Evolutionary conservation across 2,113 vertebrate genomes (phyloP).

Genomic region (Monopterus albus): DNA sequence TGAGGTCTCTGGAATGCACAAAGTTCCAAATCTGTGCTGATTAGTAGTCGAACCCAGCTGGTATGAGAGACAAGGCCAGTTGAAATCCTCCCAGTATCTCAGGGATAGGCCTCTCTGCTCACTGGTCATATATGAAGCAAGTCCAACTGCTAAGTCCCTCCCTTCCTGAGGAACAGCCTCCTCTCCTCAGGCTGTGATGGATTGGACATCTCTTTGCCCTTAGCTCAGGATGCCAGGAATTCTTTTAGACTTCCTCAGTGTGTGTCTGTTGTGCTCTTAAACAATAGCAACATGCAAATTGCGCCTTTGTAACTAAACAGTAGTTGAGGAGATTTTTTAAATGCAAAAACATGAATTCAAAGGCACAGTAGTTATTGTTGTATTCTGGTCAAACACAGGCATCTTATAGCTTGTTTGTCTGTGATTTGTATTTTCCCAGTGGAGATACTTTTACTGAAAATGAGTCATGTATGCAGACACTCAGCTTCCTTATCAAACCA

Average conservation of each 20-base stretch:
- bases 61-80: neutral
- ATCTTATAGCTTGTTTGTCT: neutral
- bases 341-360: neutral
- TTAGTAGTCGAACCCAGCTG: neutral
- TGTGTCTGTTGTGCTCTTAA: constrained; percentile 39
- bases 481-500: neutral
- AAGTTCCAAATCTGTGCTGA: neutral
- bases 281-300: constrained; percentile 37
- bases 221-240: constrained; percentile 44
- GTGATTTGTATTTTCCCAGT: no score
- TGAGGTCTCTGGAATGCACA: neutral
- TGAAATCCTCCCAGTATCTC: constrained; percentile 25
- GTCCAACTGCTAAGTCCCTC: constrained; percentile 35
- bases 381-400: constrained; percentile 3
- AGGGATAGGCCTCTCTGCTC: neutral
- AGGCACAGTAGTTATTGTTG: no score
- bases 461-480: rapidly evolving
- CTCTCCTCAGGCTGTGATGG: neutral
- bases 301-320: neutral
- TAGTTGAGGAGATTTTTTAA: neutral
- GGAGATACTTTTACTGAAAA: neutral
- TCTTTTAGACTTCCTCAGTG: constrained; percentile 54
- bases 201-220: neutral
- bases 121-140: constrained; percentile 45
- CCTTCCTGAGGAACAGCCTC: constrained; percentile 36